Evolutionary conservation across 35 echinoderm and acorn worm species (phyloP).

Genomic region (Heliocidaris erythrogramma): DNA sequence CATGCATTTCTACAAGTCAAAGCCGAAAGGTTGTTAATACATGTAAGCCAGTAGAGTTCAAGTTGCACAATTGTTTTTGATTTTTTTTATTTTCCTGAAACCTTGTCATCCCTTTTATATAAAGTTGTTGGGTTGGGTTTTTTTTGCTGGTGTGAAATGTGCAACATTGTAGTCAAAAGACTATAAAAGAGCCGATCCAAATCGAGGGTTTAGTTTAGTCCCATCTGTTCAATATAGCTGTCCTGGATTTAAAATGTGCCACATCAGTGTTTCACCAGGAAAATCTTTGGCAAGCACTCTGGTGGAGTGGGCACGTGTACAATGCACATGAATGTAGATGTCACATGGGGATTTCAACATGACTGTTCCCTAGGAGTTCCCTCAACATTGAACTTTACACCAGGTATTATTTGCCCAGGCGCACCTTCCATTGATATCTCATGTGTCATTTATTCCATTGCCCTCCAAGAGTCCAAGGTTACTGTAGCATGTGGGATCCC

Average conservation of each 20-base stretch:
- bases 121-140: too few relatives aligned
- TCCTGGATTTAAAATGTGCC: not conserved
- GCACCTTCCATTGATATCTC: not conserved
- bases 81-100: too few relatives aligned
- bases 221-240: not conserved
- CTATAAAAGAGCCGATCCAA: too few relatives aligned
- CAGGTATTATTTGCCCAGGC: not conserved
- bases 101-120: too few relatives aligned
- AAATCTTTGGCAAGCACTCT: not conserved
- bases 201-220: too few relatives aligned
- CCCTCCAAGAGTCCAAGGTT: not conserved
- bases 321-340: not conserved
- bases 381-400: not conserved
- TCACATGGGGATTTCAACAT: not conserved
- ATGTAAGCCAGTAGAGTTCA: too few relatives aligned
- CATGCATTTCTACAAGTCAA: too few relatives aligned
- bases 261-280: not conserved
- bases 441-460: not conserved
- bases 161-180: too few relatives aligned
- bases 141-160: too few relatives aligned
- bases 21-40: too few relatives aligned
- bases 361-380: not conserved
- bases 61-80: too few relatives aligned
- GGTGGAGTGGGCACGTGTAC: not conserved
- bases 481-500: not conserved